Conservation (phyloP, 2,113 vertebrate species). For the Oenanthe oenanthe region DNA sequence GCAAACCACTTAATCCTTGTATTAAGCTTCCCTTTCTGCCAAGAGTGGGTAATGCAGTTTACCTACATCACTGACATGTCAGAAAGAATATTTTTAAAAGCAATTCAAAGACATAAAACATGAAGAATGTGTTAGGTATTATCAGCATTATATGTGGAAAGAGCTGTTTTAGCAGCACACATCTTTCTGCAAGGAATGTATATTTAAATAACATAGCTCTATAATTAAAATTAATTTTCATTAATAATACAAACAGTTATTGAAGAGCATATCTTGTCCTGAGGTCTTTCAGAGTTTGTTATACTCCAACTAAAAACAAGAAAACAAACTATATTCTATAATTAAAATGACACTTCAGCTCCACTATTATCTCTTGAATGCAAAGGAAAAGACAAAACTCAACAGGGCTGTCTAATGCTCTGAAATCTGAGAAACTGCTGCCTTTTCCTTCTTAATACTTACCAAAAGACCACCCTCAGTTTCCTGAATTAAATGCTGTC, state of each 20-base stretch:
- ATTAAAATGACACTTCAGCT: background rate
- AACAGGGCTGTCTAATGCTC: background rate
- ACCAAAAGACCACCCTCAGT: background rate
- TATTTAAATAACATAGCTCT: background rate
- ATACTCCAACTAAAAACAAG: background rate
- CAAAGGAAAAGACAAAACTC: background rate
- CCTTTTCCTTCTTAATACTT: background rate
- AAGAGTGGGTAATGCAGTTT: background rate
- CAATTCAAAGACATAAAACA: background rate
- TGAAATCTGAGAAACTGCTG: background rate
- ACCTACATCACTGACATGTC: background rate
- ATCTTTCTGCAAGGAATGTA: background rate
- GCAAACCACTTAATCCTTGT: background rate
- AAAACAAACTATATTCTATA: background rate
- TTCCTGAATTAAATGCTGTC: background rate
- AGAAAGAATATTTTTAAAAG: background rate
- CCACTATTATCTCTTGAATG: background rate
- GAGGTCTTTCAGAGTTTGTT: background rate
- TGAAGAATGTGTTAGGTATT: background rate
- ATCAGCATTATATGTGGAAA: background rate
- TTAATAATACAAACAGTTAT: background rate
- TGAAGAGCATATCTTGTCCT: background rate
- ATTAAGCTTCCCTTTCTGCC: background rate
- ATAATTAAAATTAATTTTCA: background rate
- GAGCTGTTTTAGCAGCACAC: background rate